Percentiles rank a stretch among this genome's conserved stretches.
Evolutionary conservation across 53 echinoderm and acorn worm genomes (phyloP).

Genomic region (Arbacia lixula): DNA sequence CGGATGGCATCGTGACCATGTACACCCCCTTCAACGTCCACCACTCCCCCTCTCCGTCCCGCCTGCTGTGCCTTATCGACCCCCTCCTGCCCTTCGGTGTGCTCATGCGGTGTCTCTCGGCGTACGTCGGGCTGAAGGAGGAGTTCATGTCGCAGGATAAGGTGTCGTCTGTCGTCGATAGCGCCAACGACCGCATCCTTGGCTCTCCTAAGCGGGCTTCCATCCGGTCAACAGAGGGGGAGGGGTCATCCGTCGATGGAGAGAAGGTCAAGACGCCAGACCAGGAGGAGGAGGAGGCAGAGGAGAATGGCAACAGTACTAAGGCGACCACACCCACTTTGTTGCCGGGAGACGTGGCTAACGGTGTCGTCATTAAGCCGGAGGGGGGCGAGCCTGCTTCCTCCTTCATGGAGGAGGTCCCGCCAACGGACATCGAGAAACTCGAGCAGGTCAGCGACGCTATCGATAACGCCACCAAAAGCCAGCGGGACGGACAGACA

Average conservation of each 20-base stretch:
- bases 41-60: conserved; percentile 88
- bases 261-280: not conserved
- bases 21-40: conserved; percentile 90
- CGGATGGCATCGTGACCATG: conserved; percentile 85
- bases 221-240: conserved; percentile 12
- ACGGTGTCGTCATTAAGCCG: conserved; percentile 19
- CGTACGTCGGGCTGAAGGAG: conserved; percentile 84
- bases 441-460: conserved; percentile 44
- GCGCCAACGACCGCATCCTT: conserved; percentile 26
- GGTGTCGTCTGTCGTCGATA: conserved; percentile 36
- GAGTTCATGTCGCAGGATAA: conserved; percentile 46
- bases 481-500: not conserved
- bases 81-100: conserved; percentile 93
- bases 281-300: not conserved
- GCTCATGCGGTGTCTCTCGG: conserved; percentile 78
- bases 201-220: conserved; percentile 50
- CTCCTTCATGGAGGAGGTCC: conserved; percentile 55
- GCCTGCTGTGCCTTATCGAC: conserved; percentile 85
- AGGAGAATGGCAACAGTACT: conserved; percentile 44
- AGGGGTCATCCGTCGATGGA: not conserved
- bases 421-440: conserved; percentile 52
- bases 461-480: conserved; percentile 21
- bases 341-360: not conserved
- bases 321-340: not conserved
- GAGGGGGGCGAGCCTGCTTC: not conserved